phyloP scores from a whole-genome alignment of 2,797 vertebrate genomes.

The Tapirus indicus region DNA sequence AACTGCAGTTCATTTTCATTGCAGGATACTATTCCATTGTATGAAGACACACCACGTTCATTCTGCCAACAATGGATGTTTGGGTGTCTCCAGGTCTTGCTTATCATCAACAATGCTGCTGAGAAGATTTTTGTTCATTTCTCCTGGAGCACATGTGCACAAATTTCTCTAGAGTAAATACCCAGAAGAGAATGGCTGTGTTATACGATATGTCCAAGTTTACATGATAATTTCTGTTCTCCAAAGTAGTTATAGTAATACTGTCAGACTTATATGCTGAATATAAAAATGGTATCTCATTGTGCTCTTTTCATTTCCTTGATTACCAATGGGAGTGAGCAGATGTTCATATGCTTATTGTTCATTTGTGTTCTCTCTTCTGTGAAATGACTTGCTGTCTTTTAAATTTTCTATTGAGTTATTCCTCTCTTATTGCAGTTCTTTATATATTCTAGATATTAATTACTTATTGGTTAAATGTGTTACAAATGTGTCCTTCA shows the following conservation, averaged over 20 bases:
- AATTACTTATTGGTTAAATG: background rate
- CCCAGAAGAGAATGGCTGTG: background rate
- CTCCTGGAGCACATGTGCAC: rapidly evolving
- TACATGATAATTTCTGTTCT: background rate
- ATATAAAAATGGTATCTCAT: background rate
- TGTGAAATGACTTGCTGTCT: background rate
- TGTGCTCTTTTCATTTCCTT: background rate
- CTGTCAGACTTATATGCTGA: too few species aligned
- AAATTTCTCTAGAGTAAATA: background rate
- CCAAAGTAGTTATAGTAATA: background rate
- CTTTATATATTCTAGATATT: background rate
- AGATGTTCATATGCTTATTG: background rate
- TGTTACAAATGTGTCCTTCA: background rate
- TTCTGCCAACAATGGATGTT: rapidly evolving
- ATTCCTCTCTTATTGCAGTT: background rate
- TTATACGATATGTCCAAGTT: background rate
- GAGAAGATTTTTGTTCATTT: background rate
- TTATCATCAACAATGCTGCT: rapidly evolving
- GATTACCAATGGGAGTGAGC: background rate
- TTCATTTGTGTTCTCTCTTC: background rate
- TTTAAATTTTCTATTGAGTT: background rate
- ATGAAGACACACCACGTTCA: background rate
- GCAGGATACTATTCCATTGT: background rate
- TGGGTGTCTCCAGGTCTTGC: background rate
- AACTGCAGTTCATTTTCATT: background rate